These are phyloP conservation scores for Thereva nobilitata DNA, from an alignment of 2,888 invertebrate genomes.

Conservation along the genomic window DNA sequence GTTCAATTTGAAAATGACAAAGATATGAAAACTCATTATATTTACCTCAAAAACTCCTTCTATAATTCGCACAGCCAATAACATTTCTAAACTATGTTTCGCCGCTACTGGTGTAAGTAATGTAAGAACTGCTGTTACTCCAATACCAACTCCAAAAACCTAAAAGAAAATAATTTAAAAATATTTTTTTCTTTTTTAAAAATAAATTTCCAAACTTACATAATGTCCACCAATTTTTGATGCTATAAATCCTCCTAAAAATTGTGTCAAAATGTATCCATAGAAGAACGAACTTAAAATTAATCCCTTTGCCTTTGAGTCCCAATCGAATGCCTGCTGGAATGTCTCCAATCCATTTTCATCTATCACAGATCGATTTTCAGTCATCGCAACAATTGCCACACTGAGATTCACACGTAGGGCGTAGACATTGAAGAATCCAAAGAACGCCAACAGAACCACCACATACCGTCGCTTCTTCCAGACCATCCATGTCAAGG, in stretches of 20 bases:
- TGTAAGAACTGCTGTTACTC: conserved; percentile 77
- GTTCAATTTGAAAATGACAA: background rate
- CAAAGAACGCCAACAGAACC: conserved; percentile 77
- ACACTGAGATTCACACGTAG: conserved; percentile 87
- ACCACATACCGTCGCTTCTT: conserved; percentile 74
- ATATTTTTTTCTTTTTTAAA: background rate
- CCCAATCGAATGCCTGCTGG: conserved; percentile 82
- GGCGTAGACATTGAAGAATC: conserved; percentile 83
- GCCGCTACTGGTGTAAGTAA: conserved; percentile 80
- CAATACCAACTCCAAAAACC: conserved; percentile 78
- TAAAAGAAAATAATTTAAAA: conserved; percentile 48
- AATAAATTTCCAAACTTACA: conserved; percentile 47
- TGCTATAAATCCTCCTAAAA: conserved; percentile 83
- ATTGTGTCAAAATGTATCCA: conserved; percentile 82
- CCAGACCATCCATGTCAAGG: conserved; percentile 72
- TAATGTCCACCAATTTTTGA: conserved; percentile 84
- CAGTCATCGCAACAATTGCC: conserved; percentile 92
- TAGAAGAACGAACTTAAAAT: conserved; percentile 88
- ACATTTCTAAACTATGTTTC: conserved; percentile 68
- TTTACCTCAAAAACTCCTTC: conserved; percentile 81
- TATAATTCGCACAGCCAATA: conserved; percentile 73
- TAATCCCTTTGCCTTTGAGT: conserved; percentile 73
- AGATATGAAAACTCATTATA: background rate
- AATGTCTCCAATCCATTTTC: conserved; percentile 67
- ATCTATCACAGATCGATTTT: conserved; percentile 65